A percentile compares a stretch with the other conserved stretches of the same genome.
Conservation (phyloP, 2,888 invertebrate species). For the Hypsopygia costalis region DNA sequence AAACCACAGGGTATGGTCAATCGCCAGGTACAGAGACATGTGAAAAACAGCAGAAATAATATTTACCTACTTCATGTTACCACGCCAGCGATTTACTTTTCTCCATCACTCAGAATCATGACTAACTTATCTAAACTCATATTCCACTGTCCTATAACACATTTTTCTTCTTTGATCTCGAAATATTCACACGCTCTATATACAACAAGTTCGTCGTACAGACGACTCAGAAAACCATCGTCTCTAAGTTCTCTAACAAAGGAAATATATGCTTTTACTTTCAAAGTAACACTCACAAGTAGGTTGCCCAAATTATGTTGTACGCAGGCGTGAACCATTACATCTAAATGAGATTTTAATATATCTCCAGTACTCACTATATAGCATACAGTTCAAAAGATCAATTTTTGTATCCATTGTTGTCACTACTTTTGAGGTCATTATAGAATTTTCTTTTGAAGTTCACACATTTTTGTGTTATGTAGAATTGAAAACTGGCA, state of each 20-base stretch:
- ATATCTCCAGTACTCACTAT: slow-evolving; percentile 1
- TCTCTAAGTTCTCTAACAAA: slow-evolving; percentile 37
- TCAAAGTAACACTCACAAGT: slow-evolving; percentile 15
- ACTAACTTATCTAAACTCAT: too few species aligned
- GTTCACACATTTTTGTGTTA: too few species aligned
- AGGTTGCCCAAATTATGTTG: neutral
- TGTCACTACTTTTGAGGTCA: neutral
- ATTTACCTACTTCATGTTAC: too few species aligned
- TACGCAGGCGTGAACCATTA: slow-evolving; percentile 2
- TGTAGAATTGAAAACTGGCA: too few species aligned
- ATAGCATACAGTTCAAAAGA: neutral
- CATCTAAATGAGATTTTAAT: slow-evolving; percentile 7
- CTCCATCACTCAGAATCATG: too few species aligned
- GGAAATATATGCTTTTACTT: slow-evolving; percentile 40
- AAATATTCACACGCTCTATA: slow-evolving; percentile 62
- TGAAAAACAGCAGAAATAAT: too few species aligned
- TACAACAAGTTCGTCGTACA: slow-evolving; percentile 28
- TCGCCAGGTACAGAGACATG: too few species aligned
- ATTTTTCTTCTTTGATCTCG: slow-evolving; percentile 23
- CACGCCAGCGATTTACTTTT: too few species aligned
- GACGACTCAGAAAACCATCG: slow-evolving; percentile 27
- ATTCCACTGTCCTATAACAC: slow-evolving; percentile 1
- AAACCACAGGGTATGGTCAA: too few species aligned
- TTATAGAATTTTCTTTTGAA: slow-evolving; percentile 4
- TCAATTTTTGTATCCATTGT: neutral